A percentile compares a stretch with the other conserved stretches of the same genome.
Evolutionary conservation across 2,113 vertebrate genomes (phyloP).

Genomic region (Laticauda colubrina): DNA sequence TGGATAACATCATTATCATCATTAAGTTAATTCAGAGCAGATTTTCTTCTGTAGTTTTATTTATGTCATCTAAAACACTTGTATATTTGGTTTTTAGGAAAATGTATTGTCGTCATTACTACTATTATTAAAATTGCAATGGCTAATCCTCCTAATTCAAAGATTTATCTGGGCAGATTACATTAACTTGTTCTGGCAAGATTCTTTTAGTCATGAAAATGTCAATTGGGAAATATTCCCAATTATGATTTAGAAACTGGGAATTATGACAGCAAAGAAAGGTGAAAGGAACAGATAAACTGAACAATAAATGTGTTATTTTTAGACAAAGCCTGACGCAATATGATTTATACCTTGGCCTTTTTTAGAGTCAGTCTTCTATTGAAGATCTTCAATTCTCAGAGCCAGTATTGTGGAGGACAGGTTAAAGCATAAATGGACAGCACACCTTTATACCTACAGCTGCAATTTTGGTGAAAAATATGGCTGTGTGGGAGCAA

Average conservation of each 20-base stretch:
- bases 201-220: neutral
- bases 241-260: neutral
- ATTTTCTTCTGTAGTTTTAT: neutral
- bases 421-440: neutral
- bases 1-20: neutral
- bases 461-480: neutral
- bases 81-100: neutral
- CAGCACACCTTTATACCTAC: neutral
- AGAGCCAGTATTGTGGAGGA: neutral
- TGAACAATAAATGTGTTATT: neutral
- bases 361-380: neutral
- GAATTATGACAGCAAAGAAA: neutral
- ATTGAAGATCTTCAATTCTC: neutral
- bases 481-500: neutral
- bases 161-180: neutral
- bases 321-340: neutral
- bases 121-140: neutral
- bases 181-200: neutral
- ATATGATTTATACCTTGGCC: neutral
- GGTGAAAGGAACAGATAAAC: neutral
- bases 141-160: neutral
- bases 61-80: neutral
- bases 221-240: neutral
- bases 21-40: neutral
- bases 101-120: neutral